A percentile compares a stretch with the other conserved stretches of the same genome.
These are phyloP conservation scores for Hypercompe scribonia DNA, from an alignment of 2,888 invertebrate species.

Conservation along the genomic window DNA sequence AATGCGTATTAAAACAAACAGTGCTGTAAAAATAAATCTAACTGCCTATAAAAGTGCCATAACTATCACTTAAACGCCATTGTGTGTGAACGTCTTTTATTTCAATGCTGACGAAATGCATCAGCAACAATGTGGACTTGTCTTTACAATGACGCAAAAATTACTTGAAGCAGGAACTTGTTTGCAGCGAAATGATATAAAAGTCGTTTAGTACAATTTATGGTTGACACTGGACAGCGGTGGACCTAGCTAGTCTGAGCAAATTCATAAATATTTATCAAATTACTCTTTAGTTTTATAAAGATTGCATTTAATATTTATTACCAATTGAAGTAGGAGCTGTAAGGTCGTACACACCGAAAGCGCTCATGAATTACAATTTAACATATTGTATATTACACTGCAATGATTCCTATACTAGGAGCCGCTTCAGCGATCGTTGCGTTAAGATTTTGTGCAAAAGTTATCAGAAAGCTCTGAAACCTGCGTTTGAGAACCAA, in stretches of 20 bases:
- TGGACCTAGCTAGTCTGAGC: constrained; percentile 37
- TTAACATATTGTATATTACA: background rate
- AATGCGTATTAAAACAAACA: constrained; percentile 86
- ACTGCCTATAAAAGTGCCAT: constrained; percentile 86
- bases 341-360: background rate
- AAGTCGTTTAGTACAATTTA: constrained; percentile 62
- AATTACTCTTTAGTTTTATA: constrained; percentile 14
- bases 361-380: background rate
- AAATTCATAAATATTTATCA: constrained; percentile 58
- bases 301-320: constrained; percentile 4
- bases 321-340: background rate
- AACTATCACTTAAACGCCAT: constrained; percentile 86
- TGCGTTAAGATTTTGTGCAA: background rate
- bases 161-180: constrained; percentile 52
- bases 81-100: constrained; percentile 77
- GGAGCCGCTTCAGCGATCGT: background rate
- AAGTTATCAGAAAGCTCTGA: background rate
- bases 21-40: constrained; percentile 86
- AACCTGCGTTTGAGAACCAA: background rate
- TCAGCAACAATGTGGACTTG: constrained; percentile 65
- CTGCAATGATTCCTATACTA: background rate
- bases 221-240: constrained; percentile 57
- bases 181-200: constrained; percentile 47
- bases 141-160: constrained; percentile 62
- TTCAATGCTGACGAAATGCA: constrained; percentile 69